These are phyloP conservation scores for Bugula neritina DNA, from an alignment of 2,888 invertebrate genomes.

Conservation along the genomic window DNA sequence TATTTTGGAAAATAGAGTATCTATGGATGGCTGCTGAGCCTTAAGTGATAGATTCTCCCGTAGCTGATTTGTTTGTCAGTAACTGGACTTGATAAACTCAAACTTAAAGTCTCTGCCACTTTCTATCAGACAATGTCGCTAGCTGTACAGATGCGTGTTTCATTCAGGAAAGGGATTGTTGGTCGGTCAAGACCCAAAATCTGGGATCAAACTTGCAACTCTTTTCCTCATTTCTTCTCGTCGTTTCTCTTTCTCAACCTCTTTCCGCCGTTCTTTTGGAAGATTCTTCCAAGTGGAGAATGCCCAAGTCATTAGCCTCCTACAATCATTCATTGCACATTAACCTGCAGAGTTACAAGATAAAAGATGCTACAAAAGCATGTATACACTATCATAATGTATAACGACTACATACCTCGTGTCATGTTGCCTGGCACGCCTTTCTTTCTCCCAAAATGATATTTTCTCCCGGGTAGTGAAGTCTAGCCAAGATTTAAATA, in stretches of 20 bases:
- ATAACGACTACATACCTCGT: slow-evolving; percentile 36
- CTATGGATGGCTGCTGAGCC: too few relatives aligned
- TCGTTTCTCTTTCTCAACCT: slow-evolving; percentile 40
- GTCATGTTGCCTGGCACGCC: slow-evolving; percentile 41
- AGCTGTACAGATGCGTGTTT: too few relatives aligned
- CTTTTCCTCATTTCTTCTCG: slow-evolving; percentile 44
- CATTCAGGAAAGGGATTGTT: too few relatives aligned
- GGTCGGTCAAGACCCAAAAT: slow-evolving; percentile 37
- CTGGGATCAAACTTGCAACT: slow-evolving; percentile 46
- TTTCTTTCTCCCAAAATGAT: slow-evolving; percentile 39
- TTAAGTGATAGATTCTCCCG: too few relatives aligned
- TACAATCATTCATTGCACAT: too few relatives aligned
- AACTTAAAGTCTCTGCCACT: too few relatives aligned
- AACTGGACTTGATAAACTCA: too few relatives aligned
- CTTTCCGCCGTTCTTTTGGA: slow-evolving; percentile 38
- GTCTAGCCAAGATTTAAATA: slow-evolving; percentile 42
- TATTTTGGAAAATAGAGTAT: too few relatives aligned
- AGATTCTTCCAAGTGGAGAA: slow-evolving; percentile 40
- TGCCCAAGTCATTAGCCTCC: slow-evolving; percentile 36
- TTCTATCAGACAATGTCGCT: too few relatives aligned
- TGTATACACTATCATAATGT: background rate
- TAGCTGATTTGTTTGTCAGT: too few relatives aligned
- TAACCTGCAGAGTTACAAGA: too few relatives aligned
- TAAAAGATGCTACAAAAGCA: background rate
- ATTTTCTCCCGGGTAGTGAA: slow-evolving; percentile 41